Evolutionary conservation across 2,797 vertebrate species (phyloP).

Genomic region (Neosilurus mollespiculum): DNA sequence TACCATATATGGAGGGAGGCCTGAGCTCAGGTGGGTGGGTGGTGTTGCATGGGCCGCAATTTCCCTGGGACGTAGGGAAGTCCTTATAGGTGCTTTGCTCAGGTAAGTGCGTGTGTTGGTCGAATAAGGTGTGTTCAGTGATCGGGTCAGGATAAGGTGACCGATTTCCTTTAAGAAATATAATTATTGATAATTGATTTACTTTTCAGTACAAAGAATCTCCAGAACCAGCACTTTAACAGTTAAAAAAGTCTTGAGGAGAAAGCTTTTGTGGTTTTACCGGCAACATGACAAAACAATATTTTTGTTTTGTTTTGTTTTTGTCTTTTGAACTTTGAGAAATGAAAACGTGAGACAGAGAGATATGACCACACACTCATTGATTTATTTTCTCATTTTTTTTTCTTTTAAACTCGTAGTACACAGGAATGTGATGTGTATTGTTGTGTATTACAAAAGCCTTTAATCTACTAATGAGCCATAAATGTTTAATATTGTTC

Average conservation of each 20-base stretch:
- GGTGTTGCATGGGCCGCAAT: too few relatives aligned
- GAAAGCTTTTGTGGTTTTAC: background rate
- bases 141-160: too few relatives aligned
- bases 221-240: background rate
- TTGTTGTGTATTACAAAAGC: background rate
- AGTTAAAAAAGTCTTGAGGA: background rate
- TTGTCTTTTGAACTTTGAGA: background rate
- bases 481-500: background rate
- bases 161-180: too few relatives aligned
- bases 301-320: background rate
- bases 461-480: background rate
- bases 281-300: background rate
- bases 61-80: too few relatives aligned
- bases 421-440: background rate
- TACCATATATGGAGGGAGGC: too few relatives aligned
- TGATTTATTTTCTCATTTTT: background rate
- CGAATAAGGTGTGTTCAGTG: too few relatives aligned
- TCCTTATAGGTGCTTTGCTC: too few relatives aligned
- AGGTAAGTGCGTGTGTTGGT: too few relatives aligned
- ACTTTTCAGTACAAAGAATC: background rate
- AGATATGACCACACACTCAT: background rate
- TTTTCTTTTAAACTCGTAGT: background rate
- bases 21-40: too few relatives aligned
- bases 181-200: background rate
- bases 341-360: background rate